Percentiles rank a stretch among this genome's conserved stretches.
These are phyloP conservation scores for Neopelma chrysocephalum DNA, from an alignment of 2,797 vertebrate species.

Conservation along the genomic window DNA sequence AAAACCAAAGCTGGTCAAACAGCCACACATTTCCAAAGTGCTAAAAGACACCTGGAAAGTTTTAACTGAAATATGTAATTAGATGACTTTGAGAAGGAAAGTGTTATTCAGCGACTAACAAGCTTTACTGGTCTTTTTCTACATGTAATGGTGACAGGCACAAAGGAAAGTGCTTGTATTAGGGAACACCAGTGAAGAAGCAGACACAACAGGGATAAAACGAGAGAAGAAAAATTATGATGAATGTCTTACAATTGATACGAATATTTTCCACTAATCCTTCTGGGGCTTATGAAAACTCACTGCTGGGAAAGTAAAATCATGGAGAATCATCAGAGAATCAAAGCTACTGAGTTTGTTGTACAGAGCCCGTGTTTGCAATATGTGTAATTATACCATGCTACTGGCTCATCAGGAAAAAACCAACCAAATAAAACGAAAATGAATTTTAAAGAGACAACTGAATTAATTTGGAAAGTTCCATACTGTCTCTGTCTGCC, in stretches of 20 bases:
- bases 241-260: background rate
- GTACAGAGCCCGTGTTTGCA: background rate
- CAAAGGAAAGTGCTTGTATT: background rate
- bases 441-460: background rate
- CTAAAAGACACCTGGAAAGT: background rate
- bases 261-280: background rate
- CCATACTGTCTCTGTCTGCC: background rate
- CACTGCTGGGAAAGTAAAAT: background rate
- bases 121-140: background rate
- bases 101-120: background rate
- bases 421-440: background rate
- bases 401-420: background rate
- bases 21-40: background rate
- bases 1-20: background rate
- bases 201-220: background rate
- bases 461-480: background rate
- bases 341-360: background rate
- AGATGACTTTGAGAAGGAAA: background rate
- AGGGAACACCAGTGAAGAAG: background rate
- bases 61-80: background rate
- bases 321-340: background rate
- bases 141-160: background rate
- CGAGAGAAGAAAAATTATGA: background rate
- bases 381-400: background rate
- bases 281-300: background rate